phyloP scores from a whole-genome alignment of 2,888 invertebrate genomes.

The Uropetala carovei region DNA sequence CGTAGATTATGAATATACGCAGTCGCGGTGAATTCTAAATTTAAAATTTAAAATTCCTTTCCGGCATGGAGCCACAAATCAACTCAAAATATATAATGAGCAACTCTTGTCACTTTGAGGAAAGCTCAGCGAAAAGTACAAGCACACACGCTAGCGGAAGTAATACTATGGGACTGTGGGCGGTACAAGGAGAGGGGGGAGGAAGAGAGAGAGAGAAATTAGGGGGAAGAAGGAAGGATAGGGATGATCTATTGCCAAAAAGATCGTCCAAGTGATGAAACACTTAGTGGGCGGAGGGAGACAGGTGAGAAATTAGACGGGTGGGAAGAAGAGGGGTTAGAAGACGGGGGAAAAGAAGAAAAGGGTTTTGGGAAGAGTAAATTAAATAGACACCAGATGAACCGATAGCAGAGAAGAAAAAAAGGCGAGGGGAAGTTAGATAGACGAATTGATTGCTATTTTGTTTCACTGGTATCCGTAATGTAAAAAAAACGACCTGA shows the following conservation, averaged over 20 bases:
- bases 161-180: not conserved
- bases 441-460: not conserved
- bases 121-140: too few relatives aligned
- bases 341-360: not conserved
- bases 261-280: not conserved
- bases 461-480: not conserved
- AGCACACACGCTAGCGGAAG: too few relatives aligned
- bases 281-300: not conserved
- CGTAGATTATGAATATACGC: too few relatives aligned
- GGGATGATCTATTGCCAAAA: not conserved
- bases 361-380: not conserved
- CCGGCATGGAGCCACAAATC: too few relatives aligned
- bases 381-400: too few relatives aligned
- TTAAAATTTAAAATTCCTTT: too few relatives aligned
- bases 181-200: not conserved
- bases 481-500: not conserved
- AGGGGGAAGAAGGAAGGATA: not conserved
- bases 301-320: conserved; percentile 21
- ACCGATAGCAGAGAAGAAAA: not conserved
- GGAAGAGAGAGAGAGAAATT: not conserved
- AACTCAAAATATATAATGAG: too few relatives aligned
- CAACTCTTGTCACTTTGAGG: too few relatives aligned
- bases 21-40: too few relatives aligned
- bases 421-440: not conserved
- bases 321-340: not conserved